Evolutionary conservation across 2,888 invertebrate species (phyloP), one percentile per base, ranked within the genome.

Genomic region (Athalia cordata): DNA sequence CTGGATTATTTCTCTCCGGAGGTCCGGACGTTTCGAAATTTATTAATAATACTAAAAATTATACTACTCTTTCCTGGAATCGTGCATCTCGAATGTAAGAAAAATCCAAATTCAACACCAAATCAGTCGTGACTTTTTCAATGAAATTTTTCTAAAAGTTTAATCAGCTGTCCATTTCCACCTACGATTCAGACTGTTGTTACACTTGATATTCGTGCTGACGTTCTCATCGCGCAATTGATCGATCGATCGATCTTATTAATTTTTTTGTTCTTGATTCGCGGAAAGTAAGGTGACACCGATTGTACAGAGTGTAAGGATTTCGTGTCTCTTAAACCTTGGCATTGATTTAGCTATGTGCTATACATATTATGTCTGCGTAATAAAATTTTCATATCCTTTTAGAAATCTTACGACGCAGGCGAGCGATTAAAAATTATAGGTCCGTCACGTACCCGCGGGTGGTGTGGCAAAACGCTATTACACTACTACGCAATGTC

Each of bases 381-480:
- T 15, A 49, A 59, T 74, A 47, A 72, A 59, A 47, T 74, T 74
- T 49, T n/a, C 50, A 6, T 61, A 49, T 49, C 74, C 11, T 62
- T 11, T 61, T 45, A 74, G 15, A 74, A 74, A 74, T 70, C 74
- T 55, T 9, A 43, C 55, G 62, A 3, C 61, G 47, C 29, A 43
- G 61, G 15, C 45, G 29, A 47, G 15, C 29, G 74, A 9, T 49
- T 29, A 29, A 74, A 62, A 74, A 61, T 74, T 62, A 74, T 15
- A 29, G 29, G 15, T 74, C 59, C 59, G 74, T 74, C 74, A 74
- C 49, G 61, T 62, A 74, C 61, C 61, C 61, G 29, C 59, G 61
- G 74, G 49, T 9, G 29, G 61, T 50, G 74, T 29, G 29, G 29
- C 29, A 29, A 29, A 61, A 47, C 11, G 74, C 43, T n/a, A 55